Evolutionary conservation across 2,797 vertebrate genomes (phyloP).

Genomic region (Enteromius mattozi): DNA sequence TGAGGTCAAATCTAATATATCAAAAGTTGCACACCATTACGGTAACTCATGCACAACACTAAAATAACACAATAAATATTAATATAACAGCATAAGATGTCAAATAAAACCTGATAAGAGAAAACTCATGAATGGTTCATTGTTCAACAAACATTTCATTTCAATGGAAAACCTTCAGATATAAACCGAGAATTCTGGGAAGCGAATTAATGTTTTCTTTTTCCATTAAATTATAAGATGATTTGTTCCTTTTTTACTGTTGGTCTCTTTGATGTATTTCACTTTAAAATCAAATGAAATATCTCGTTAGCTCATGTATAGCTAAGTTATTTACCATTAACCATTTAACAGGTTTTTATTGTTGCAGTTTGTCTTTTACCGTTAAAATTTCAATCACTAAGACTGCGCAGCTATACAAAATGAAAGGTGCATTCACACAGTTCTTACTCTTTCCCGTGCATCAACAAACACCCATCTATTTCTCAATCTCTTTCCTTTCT

Average conservation of each 20-base stretch:
- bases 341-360: neutral
- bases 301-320: neutral
- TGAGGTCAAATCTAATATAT: neutral
- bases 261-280: neutral
- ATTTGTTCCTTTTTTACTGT: neutral
- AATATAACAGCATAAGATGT: neutral
- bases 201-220: neutral
- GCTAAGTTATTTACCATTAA: neutral
- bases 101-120: neutral
- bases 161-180: neutral
- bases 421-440: neutral
- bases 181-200: neutral
- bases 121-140: neutral
- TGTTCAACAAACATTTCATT: neutral
- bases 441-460: neutral
- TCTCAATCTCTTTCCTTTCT: slow-evolving; percentile 8
- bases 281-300: neutral
- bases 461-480: neutral
- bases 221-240: neutral
- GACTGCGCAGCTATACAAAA: neutral
- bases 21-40: neutral
- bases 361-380: neutral
- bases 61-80: neutral
- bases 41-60: neutral
- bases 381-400: neutral